phyloP scores from a whole-genome alignment of 2,113 vertebrate species.

The Lampris incognitus region DNA sequence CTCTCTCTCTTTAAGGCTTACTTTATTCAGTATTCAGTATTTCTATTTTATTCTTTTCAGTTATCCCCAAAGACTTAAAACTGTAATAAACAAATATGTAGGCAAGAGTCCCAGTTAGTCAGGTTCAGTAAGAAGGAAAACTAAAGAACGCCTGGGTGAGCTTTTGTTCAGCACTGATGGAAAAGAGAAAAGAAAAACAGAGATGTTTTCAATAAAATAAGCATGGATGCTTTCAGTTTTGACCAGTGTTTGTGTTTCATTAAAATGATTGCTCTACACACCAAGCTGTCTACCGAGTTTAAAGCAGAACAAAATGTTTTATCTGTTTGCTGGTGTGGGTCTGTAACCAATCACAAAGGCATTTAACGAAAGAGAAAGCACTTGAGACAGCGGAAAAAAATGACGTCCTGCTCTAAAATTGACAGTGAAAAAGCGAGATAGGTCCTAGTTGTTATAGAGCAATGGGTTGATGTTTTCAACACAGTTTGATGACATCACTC shows the following conservation, averaged over 20 bases:
- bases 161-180: too few relatives aligned
- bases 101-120: too few relatives aligned
- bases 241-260: too few relatives aligned
- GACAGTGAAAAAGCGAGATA: not conserved
- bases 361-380: not conserved
- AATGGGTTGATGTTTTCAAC: not conserved
- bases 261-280: too few relatives aligned
- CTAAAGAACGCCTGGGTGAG: too few relatives aligned
- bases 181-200: too few relatives aligned
- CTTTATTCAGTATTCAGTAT: not conserved
- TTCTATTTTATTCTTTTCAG: not conserved
- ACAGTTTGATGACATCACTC: conserved; percentile 67
- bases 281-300: too few relatives aligned
- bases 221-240: too few relatives aligned
- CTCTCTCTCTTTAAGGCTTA: not conserved
- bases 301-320: not conserved
- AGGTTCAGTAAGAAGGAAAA: too few relatives aligned
- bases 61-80: too few relatives aligned
- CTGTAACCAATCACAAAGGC: not conserved
- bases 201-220: too few relatives aligned
- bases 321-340: not conserved
- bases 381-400: conserved; percentile 3
- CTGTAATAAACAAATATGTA: too few relatives aligned
- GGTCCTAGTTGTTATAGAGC: not conserved
- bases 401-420: conserved; percentile 1